These are phyloP conservation scores for Pteromalus puparum DNA, from an alignment of 1,140 invertebrate genomes.

Conservation along the genomic window DNA sequence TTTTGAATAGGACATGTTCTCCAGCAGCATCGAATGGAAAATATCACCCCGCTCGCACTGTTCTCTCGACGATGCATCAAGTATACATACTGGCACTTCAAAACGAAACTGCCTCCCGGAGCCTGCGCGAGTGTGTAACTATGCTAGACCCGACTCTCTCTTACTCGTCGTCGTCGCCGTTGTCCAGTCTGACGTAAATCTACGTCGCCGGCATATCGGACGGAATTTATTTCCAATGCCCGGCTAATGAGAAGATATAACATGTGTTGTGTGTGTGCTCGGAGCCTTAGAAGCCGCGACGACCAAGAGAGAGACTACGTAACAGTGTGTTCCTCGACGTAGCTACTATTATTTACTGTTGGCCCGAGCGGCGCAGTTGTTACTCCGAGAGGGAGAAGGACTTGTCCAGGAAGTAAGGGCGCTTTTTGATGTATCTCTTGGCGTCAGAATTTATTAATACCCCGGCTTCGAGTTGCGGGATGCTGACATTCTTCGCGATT, in stretches of 20 bases:
- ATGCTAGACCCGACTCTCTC: not conserved
- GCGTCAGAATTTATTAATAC: not conserved
- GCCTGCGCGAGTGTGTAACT: not conserved
- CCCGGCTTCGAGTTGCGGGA: not conserved
- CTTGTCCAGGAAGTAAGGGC: slow-evolving; percentile 16
- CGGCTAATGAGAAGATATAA: slow-evolving; percentile 46
- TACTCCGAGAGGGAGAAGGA: not conserved
- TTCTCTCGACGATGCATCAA: slow-evolving; percentile 25
- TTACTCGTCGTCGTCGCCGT: not conserved
- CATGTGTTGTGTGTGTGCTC: slow-evolving; percentile 15
- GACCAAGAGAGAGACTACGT: slow-evolving; percentile 13
- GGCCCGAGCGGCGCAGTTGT: slow-evolving; percentile 7
- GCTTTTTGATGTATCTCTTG: not conserved
- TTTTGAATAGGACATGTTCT: slow-evolving; percentile 22
- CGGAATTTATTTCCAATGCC: slow-evolving; percentile 43
- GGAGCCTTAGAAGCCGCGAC: slow-evolving; percentile 18
- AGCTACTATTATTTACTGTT: slow-evolving; percentile 44
- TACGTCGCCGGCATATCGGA: slow-evolving; percentile 29
- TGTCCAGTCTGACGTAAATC: slow-evolving; percentile 39
- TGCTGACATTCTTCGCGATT: not conserved
- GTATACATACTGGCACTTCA: slow-evolving; percentile 13
- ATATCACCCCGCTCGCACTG: slow-evolving; percentile 6
- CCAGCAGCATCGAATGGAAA: slow-evolving; percentile 16
- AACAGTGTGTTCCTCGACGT: slow-evolving; percentile 5
- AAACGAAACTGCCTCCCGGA: slow-evolving; percentile 17